phyloP scores from a whole-genome alignment of 2,888 invertebrate species.

The Biston betularia region DNA sequence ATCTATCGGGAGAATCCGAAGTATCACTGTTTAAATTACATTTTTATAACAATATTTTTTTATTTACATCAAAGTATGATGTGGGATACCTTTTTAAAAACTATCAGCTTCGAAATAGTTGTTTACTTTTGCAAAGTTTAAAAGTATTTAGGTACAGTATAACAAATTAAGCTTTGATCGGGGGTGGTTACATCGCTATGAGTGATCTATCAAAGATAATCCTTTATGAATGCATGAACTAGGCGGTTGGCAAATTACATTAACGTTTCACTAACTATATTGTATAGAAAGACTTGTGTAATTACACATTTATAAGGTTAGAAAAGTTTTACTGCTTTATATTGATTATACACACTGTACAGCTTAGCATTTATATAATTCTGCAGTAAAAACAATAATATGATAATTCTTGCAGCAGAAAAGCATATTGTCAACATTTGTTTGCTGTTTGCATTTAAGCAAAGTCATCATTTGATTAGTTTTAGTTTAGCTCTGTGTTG shows the following conservation, averaged over 20 bases:
- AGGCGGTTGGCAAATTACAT: conserved; percentile 23
- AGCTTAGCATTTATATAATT: neutral
- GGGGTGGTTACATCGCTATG: neutral
- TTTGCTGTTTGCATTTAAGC: neutral
- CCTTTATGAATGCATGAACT: conserved; percentile 2
- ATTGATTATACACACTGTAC: neutral
- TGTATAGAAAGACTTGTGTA: neutral
- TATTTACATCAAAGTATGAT: too few species aligned
- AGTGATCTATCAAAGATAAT: neutral
- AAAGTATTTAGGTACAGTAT: neutral
- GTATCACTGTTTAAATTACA: conserved; percentile 12
- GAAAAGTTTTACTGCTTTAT: too few species aligned
- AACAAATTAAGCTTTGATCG: neutral
- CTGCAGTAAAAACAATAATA: neutral
- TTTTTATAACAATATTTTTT: neutral
- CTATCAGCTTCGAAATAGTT: too few species aligned
- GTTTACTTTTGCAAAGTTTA: neutral
- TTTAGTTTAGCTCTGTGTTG: conserved; percentile 53
- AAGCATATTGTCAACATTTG: neutral
- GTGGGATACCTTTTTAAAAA: neutral
- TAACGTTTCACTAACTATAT: neutral
- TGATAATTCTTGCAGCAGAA: neutral
- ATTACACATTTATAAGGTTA: neutral
- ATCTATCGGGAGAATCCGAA: conserved; percentile 5
- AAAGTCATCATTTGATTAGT: neutral